phyloP scores from a whole-genome alignment of 2,888 invertebrate genomes.

The Linnaemya vulpina region DNA sequence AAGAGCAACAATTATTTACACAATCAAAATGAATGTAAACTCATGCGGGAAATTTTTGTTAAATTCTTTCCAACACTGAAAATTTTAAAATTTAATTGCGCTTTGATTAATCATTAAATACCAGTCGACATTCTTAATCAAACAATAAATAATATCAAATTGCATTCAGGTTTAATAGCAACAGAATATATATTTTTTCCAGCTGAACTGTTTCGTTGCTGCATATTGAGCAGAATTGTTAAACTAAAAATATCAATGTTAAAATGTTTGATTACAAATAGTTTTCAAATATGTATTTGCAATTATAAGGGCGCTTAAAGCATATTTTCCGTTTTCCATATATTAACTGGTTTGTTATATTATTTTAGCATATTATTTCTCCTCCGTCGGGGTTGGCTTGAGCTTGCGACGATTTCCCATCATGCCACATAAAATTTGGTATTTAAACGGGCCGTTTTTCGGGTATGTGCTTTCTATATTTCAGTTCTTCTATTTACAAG shows the following conservation, averaged over 20 bases:
- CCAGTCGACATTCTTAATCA: conserved; percentile 38
- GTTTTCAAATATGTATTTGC: not conserved
- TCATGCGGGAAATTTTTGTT: conserved; percentile 43
- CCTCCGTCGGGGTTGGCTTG: no score
- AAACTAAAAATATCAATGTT: not conserved
- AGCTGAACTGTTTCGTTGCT: not conserved
- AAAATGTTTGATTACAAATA: not conserved
- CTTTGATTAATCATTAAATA: conserved; percentile 22
- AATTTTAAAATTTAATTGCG: conserved; percentile 34
- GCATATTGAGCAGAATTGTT: not conserved
- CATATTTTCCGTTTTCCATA: no score
- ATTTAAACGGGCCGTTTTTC: no score
- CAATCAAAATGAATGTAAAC: conserved; percentile 34
- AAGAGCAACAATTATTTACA: not conserved
- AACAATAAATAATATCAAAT: conserved; percentile 17
- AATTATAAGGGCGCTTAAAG: not conserved
- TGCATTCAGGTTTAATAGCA: not conserved
- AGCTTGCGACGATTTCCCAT: no score
- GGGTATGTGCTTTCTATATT: no score
- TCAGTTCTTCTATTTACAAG: no score
- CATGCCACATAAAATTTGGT: no score
- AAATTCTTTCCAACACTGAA: conserved; percentile 22
- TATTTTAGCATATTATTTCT: no score
- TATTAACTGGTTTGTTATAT: no score
- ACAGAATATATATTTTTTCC: conserved; percentile 9